Conservation (phyloP, 2,888 invertebrate genomes). For the Tipula unca region DNA sequence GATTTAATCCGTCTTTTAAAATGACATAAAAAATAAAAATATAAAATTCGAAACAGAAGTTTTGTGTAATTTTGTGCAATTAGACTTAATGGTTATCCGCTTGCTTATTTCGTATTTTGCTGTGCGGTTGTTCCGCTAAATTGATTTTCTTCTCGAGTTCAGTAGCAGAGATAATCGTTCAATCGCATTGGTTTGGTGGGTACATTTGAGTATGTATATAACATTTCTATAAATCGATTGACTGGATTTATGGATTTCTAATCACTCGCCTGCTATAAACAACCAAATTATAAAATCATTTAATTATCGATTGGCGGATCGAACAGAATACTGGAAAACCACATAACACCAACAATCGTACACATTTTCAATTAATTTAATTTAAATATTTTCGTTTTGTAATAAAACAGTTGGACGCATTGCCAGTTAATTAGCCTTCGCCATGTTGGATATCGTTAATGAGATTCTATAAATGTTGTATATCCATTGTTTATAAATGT, state of each 20-base stretch:
- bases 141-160: neutral
- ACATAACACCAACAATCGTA: neutral
- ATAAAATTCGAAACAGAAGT: neutral
- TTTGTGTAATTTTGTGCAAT: neutral
- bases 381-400: neutral
- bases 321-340: neutral
- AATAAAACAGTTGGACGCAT: slow-evolving; percentile 17
- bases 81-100: neutral
- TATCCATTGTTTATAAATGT: too few relatives aligned
- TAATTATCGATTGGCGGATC: neutral
- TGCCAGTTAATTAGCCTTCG: neutral
- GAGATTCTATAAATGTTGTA: neutral
- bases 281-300: neutral
- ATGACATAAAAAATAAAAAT: neutral
- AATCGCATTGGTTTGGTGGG: neutral
- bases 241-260: neutral
- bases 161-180: neutral
- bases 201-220: neutral
- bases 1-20: neutral
- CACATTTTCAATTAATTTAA: neutral
- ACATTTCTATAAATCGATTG: neutral
- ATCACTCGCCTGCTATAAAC: neutral
- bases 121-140: neutral
- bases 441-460: slow-evolving; percentile 19
- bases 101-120: neutral